Base-by-base conservation (phyloP, 2,888 invertebrate species). In the Eristalis arbustorum region DNA sequence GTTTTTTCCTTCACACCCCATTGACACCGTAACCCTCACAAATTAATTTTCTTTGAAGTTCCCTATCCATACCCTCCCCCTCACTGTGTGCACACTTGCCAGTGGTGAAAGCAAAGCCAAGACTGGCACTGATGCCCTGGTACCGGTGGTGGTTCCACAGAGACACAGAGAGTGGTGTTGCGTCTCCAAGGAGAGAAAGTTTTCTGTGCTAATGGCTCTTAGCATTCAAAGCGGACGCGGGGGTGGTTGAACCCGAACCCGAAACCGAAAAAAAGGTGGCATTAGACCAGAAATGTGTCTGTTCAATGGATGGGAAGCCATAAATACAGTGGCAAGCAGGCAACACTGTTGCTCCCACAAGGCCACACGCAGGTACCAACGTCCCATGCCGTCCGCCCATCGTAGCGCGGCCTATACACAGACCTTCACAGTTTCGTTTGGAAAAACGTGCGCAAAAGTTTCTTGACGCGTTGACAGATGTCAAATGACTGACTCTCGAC, bases 11-110 rank as follows among this genome's bases (percentile, higher is more conserved):
- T 74, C 64, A 83, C 87, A 87, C 78, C 77, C 83, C 83, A 87
- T 87, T 87, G 87, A 87, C 83, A 87, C 83, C 69, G 81, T 83
- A 78, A 79, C 87, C 83, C 79, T 87, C 78, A 83, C 78, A 87
- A 87, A 87, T 87, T 87, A 87, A 87, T 87, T 79, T 87, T 69
- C 83, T 87, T 87, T 82, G 85, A 85, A 85, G 82, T 85, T n/a
- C 56, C 37, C 56, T 18, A 10, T 22, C 11, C 18, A 61, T 23
- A 18, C 42, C n/a, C 42, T 0, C 42, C n/a, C 6, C 18, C 2
- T 25, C 23, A 42, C 64, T 40, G 31, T 31, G 31, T 8, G 31
- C 31, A 31, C 18, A 6, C 13, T n/a, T n/a, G 49, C 49, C 18
- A 8, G 18, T 49, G 49, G 49, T 49, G 49, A 49, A 18, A 18